phyloP scores from a whole-genome alignment of 2,797 vertebrate species.

The Rhincodon typus region DNA sequence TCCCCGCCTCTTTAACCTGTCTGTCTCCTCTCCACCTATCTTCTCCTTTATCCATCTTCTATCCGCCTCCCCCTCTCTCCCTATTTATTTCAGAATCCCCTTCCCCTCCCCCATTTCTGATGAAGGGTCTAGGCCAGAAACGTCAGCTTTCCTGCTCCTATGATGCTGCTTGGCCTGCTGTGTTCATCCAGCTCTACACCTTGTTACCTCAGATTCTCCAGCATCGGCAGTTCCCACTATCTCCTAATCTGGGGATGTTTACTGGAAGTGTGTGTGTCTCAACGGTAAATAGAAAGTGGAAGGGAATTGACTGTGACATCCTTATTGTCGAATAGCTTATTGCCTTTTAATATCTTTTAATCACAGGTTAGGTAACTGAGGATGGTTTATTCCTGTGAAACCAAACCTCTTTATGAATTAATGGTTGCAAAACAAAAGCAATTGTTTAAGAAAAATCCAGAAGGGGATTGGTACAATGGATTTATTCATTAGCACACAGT shows the following conservation, averaged over 20 bases:
- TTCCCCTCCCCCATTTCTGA: no score
- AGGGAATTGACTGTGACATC: background rate
- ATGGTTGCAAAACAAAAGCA: background rate
- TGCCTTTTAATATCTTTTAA: background rate
- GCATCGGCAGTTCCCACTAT: no score
- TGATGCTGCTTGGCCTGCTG: no score
- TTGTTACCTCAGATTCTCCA: no score
- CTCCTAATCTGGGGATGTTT: background rate
- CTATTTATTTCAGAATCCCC: no score
- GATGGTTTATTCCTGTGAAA: background rate
- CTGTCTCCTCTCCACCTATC: no score
- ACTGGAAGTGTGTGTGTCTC: background rate
- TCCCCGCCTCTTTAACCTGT: no score
- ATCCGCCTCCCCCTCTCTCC: no score
- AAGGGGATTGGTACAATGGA: background rate
- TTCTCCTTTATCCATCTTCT: no score
- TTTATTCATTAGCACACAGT: background rate
- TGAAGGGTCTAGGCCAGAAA: no score
- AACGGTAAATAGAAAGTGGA: background rate
- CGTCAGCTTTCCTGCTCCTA: no score
- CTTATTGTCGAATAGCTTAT: background rate
- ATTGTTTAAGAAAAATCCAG: background rate
- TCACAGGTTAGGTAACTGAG: background rate
- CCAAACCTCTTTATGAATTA: background rate
- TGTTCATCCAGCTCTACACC: no score